phyloP scores from a whole-genome alignment of 2,888 invertebrate species.

The Byasa hedistus region DNA sequence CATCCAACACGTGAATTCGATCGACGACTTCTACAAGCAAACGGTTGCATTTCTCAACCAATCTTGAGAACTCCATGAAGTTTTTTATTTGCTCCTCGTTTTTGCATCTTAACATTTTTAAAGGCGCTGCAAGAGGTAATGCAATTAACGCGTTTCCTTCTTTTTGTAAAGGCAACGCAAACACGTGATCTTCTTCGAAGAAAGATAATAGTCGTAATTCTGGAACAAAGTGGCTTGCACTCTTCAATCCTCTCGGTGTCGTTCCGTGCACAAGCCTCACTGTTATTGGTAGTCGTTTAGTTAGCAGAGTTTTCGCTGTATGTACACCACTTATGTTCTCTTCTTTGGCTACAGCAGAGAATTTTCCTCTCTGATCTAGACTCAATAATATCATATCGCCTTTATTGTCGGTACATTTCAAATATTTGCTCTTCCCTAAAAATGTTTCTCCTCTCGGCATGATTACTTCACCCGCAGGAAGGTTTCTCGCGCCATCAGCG shows the following conservation, averaged over 20 bases:
- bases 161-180: conserved; percentile 90
- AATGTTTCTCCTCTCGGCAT: conserved; percentile 87
- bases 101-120: conserved; percentile 90
- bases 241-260: conserved; percentile 90
- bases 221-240: conserved; percentile 89
- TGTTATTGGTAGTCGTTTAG: conserved; percentile 94
- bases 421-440: conserved; percentile 86
- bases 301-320: conserved; percentile 91
- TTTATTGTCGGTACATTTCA: conserved; percentile 91
- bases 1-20: conserved; percentile 89
- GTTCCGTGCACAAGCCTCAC: conserved; percentile 95
- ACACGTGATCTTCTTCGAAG: conserved; percentile 92
- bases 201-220: conserved; percentile 90
- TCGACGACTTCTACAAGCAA: conserved; percentile 88
- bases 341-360: conserved; percentile 94
- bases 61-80: conserved; percentile 86
- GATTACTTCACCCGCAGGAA: conserved; percentile 91
- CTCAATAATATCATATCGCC: conserved; percentile 91
- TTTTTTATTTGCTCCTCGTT: conserved; percentile 89
- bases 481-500: conserved; percentile 85
- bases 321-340: conserved; percentile 97
- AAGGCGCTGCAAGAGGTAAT: conserved; percentile 90
- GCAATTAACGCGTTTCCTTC: conserved; percentile 88
- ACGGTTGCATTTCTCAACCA: conserved; percentile 88
- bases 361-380: conserved; percentile 93